Conservation (phyloP, 2,888 invertebrate genomes). For the Apodemia mormo region DNA sequence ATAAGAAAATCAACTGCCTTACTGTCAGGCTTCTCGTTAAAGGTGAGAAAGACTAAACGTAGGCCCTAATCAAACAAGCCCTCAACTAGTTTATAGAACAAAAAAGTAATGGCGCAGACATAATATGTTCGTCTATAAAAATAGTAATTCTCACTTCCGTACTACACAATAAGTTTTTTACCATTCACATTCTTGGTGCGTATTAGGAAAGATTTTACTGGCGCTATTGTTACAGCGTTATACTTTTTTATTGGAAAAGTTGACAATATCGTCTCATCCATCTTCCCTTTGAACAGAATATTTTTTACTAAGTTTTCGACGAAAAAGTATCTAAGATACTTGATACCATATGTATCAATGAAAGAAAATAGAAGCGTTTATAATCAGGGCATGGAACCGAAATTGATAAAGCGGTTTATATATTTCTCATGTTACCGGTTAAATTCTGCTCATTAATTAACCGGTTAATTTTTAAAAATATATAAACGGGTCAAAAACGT, state of each 20-base stretch:
- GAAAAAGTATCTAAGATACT: not conserved
- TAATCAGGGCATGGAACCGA: too few relatives aligned
- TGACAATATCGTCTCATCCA: not conserved
- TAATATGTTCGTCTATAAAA: constrained; percentile 12
- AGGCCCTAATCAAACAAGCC: not conserved
- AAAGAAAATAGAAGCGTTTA: too few relatives aligned
- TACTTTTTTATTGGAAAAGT: constrained; percentile 12
- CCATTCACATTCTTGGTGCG: constrained; percentile 9
- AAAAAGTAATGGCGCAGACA: not conserved
- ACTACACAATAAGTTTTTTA: constrained; percentile 12
- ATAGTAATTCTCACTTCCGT: constrained; percentile 6
- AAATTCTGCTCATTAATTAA: too few relatives aligned
- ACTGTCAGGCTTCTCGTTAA: too few relatives aligned
- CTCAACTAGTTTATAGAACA: constrained; percentile 3
- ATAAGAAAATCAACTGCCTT: too few relatives aligned
- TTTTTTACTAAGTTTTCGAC: constrained; percentile 2
- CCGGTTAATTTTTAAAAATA: too few relatives aligned
- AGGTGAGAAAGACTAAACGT: not conserved
- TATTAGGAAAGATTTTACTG: constrained; percentile 11
- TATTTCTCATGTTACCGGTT: too few relatives aligned
- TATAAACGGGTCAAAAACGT: too few relatives aligned
- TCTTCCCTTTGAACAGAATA: not conserved
- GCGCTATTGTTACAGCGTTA: constrained; percentile 8
- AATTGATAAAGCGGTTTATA: too few relatives aligned
- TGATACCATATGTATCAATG: too few relatives aligned